Percentiles rank a stretch among this genome's conserved stretches.
Conservation (phyloP, 2,797 vertebrate genomes). For the Sphenodon punctatus region DNA sequence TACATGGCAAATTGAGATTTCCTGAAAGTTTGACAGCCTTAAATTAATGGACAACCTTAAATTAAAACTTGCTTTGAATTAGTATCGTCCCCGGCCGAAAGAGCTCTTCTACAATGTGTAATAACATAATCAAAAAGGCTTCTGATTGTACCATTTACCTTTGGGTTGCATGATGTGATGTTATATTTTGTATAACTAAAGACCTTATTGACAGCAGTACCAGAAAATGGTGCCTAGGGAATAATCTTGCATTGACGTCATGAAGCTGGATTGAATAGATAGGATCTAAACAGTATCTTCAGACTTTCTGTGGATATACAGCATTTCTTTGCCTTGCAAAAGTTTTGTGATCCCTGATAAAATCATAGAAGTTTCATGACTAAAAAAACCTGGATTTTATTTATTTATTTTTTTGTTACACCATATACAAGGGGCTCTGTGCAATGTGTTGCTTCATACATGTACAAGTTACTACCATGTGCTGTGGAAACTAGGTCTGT, state of each 20-base stretch:
- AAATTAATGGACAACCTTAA: background rate
- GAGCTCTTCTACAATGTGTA: slow-evolving; percentile 7
- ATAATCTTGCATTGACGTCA: background rate
- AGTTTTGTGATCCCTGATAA: background rate
- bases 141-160: background rate
- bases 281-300: background rate
- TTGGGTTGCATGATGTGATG: background rate
- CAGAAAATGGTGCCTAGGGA: background rate
- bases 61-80: slow-evolving; percentile 1
- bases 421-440: background rate
- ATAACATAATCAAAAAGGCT: background rate
- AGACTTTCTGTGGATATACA: background rate
- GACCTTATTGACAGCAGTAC: background rate
- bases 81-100: background rate
- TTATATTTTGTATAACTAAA: background rate
- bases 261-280: background rate
- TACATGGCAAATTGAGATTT: background rate
- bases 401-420: background rate
- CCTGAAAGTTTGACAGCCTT: background rate
- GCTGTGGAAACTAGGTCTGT: background rate
- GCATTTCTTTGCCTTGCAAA: background rate
- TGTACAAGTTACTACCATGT: background rate
- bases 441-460: fast-evolving
- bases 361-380: background rate
- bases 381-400: background rate